Percentiles rank a stretch among this genome's conserved stretches.
Evolutionary conservation across 2,113 vertebrate species (phyloP).

Genomic region (Laticauda laticaudata): DNA sequence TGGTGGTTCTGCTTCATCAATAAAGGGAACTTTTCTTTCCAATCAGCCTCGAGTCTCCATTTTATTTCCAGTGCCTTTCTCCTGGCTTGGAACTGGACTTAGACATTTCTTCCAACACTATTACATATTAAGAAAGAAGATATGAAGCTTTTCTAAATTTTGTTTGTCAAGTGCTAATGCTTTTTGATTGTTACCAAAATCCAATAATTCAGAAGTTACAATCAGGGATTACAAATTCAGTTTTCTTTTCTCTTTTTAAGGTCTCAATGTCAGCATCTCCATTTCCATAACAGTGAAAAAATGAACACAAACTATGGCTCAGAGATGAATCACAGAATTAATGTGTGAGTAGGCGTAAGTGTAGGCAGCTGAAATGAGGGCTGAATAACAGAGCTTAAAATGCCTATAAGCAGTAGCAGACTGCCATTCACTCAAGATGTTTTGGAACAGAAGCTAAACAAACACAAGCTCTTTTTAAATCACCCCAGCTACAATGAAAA

Average conservation of each 20-base stretch:
- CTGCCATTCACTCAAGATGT: conserved; percentile 36
- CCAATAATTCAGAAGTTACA: background rate
- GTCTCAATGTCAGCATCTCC: conserved; percentile 6
- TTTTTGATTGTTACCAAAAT: conserved; percentile 7
- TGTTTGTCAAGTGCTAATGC: background rate
- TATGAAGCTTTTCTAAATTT: conserved; percentile 13
- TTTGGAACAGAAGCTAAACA: conserved; percentile 33
- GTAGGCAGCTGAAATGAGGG: conserved; percentile 3
- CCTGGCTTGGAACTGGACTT: too few relatives aligned
- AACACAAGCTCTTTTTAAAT: conserved; percentile 8
- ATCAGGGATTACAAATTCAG: conserved; percentile 15
- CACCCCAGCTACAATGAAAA: conserved; percentile 26
- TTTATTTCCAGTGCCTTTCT: too few relatives aligned
- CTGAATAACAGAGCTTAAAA: conserved; percentile 16
- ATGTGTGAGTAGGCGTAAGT: background rate
- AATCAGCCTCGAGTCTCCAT: too few relatives aligned
- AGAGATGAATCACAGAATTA: conserved; percentile 25
- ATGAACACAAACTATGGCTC: background rate
- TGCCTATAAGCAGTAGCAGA: conserved; percentile 22
- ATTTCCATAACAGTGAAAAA: conserved; percentile 34
- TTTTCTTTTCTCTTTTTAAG: conserved; percentile 23
- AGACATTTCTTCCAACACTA: too few relatives aligned
- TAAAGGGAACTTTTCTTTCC: too few relatives aligned
- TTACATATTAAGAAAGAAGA: background rate
- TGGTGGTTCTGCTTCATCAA: too few relatives aligned